Conservation (phyloP, 1,140 invertebrate genomes). For the Planococcus citri region DNA sequence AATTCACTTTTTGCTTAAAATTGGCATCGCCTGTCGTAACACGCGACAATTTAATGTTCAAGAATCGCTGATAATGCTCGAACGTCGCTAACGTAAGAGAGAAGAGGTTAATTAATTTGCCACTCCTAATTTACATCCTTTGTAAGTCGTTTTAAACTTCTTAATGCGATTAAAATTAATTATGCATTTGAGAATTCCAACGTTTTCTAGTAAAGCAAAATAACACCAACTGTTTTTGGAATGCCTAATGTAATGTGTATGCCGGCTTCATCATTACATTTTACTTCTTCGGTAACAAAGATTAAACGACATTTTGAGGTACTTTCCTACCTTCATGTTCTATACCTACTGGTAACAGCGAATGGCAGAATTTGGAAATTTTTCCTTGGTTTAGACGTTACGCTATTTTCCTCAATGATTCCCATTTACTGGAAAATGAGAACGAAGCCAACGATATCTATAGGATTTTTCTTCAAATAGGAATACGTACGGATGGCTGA, state of each 20-base stretch:
- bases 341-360: no score
- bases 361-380: no score
- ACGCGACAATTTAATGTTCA: neutral
- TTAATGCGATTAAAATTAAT: slow-evolving; percentile 4
- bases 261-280: neutral
- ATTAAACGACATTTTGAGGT: neutral
- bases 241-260: neutral
- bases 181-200: neutral
- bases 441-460: no score
- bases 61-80: slow-evolving; percentile 2
- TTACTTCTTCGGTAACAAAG: neutral
- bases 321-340: no score
- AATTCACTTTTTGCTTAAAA: neutral
- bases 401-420: no score
- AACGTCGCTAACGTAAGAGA: neutral
- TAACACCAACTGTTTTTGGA: neutral
- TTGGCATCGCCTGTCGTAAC: neutral
- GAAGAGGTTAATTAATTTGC: slow-evolving; percentile 2
- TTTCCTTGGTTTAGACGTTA: no score
- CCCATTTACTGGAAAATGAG: no score
- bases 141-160: slow-evolving; percentile 2
- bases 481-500: no score
- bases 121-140: slow-evolving; percentile 6
- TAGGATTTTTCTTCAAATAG: no score
- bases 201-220: neutral